A percentile compares a stretch with the other conserved stretches of the same genome.
These are phyloP conservation scores for Tapirus terrestris DNA, from an alignment of 2,113 vertebrate genomes.

Conservation along the genomic window DNA sequence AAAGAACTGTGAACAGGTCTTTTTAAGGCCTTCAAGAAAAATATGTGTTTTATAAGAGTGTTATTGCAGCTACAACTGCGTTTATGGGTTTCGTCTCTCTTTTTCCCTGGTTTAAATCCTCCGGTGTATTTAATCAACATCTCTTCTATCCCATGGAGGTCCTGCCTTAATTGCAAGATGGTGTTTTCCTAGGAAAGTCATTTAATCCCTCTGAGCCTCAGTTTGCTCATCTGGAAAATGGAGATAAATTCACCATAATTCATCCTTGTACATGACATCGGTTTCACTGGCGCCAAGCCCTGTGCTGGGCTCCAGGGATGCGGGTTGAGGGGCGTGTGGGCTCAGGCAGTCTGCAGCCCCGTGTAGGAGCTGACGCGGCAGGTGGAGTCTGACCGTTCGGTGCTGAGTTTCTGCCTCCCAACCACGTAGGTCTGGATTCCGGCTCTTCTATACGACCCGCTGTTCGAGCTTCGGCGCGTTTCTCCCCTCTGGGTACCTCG, in stretches of 20 bases:
- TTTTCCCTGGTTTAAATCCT: background rate
- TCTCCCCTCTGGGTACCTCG: background rate
- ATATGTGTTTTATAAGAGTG: background rate
- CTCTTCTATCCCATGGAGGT: rapidly evolving
- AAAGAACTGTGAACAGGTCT: background rate
- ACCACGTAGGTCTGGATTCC: rapidly evolving
- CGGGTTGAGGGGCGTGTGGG: rapidly evolving
- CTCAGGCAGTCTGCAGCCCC: rapidly evolving
- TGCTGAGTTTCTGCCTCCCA: background rate
- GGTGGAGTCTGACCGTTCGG: rapidly evolving
- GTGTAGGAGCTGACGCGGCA: rapidly evolving
- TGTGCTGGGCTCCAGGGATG: background rate
- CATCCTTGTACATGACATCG: background rate
- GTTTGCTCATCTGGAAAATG: constrained; percentile 8
- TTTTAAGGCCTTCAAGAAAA: background rate
- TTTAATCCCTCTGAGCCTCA: background rate
- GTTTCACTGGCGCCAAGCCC: background rate
- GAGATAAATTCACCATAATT: background rate
- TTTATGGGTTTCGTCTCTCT: background rate
- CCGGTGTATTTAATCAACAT: background rate
- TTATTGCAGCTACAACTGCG: background rate
- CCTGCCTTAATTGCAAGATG: background rate
- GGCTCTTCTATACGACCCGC: background rate
- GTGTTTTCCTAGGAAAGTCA: background rate
- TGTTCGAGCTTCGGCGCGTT: rapidly evolving